Conservation (phyloP, 2,113 vertebrate species). For the Rattus rattus region DNA sequence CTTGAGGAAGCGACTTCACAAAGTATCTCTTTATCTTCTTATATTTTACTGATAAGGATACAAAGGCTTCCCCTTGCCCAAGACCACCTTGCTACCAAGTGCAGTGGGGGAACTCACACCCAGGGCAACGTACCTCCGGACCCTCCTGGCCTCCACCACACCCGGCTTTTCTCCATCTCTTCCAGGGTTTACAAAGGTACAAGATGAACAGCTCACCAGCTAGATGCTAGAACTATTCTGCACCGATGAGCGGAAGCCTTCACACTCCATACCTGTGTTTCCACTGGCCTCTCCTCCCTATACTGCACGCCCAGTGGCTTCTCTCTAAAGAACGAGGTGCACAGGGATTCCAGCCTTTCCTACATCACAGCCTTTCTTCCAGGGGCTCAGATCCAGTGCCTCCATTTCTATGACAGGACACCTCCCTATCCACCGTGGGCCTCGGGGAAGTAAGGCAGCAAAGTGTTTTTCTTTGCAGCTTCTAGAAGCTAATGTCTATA, state of each 20-base stretch:
- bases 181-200: background rate
- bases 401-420: background rate
- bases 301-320: no score
- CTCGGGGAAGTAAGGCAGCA: no score
- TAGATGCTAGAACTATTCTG: background rate
- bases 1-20: background rate
- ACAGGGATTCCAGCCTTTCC: background rate
- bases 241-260: background rate
- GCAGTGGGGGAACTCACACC: no score
- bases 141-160: background rate
- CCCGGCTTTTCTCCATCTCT: no score
- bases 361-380: background rate
- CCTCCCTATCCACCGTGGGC: background rate
- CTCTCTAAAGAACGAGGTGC: background rate
- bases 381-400: background rate
- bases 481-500: background rate
- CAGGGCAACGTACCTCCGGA: background rate
- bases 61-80: background rate
- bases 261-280: background rate
- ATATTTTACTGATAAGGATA: background rate
- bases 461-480: background rate
- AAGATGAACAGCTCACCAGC: background rate
- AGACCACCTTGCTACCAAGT: no score
- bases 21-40: background rate
- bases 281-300: background rate